These are phyloP conservation scores for Trachurus trachurus DNA, from an alignment of 2,797 vertebrate species.

Conservation along the genomic window DNA sequence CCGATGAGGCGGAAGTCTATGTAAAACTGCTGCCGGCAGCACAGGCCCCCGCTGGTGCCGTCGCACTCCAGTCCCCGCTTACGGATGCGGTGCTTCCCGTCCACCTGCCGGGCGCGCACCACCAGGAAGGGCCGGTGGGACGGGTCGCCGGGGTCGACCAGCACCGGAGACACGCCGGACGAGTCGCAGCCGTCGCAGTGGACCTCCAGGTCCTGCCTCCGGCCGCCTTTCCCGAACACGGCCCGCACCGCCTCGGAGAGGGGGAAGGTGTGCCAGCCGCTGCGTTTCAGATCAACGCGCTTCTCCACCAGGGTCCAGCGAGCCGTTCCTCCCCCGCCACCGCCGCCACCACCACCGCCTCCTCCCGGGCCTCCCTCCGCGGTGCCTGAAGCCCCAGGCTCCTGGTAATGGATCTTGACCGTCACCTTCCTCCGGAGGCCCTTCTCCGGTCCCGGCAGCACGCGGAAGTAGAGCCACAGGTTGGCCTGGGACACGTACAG, in stretches of 20 bases:
- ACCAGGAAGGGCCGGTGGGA: conserved; percentile 97
- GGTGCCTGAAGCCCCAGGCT: conserved; percentile 75
- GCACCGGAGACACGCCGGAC: conserved; percentile 89
- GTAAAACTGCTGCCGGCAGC: conserved; percentile 99
- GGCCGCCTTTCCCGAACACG: conserved; percentile 90
- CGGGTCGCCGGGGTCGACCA: conserved; percentile 92
- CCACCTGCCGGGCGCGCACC: conserved; percentile 91
- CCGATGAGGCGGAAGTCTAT: conserved; percentile 99
- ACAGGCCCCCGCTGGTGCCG: conserved; percentile 92
- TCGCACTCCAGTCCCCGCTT: conserved; percentile 98
- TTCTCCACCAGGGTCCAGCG: conserved; percentile 95
- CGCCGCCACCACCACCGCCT: not conserved
- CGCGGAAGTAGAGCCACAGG: conserved; percentile 97
- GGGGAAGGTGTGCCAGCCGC: conserved; percentile 98
- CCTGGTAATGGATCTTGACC: conserved; percentile 94
- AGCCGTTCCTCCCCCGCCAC: conserved; percentile 50
- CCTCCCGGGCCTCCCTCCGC: conserved; percentile 73
- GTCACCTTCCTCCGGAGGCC: conserved; percentile 92
- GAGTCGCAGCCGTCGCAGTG: conserved; percentile 94
- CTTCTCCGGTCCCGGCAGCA: conserved; percentile 93
- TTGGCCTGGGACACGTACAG: conserved; percentile 96
- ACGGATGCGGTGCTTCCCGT: conserved; percentile 95
- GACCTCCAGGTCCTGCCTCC: conserved; percentile 95
- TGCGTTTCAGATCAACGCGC: conserved; percentile 95
- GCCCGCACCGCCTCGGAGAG: conserved; percentile 93